A percentile compares a stretch with the other conserved stretches of the same genome.
Evolutionary conservation across 2,888 invertebrate genomes (phyloP).

Genomic region (Drosophila neotestacea): DNA sequence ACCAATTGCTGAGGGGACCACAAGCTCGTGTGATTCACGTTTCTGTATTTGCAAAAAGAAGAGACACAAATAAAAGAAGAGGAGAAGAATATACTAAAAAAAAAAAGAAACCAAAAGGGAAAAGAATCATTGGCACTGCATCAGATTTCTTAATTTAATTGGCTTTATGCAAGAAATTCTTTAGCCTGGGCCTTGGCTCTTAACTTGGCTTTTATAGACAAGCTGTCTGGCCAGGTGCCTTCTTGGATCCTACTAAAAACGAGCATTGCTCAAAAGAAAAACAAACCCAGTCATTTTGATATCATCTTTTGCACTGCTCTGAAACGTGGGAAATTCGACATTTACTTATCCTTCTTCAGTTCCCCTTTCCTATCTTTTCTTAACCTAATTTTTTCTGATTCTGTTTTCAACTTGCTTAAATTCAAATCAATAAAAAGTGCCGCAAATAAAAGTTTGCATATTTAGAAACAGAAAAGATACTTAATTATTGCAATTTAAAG

Average conservation of each 20-base stretch:
- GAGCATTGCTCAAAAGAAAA: constrained; percentile 8
- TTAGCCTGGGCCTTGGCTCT: constrained; percentile 28
- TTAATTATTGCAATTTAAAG: constrained; percentile 41
- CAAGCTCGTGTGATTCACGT: constrained; percentile 59
- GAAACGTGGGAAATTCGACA: constrained; percentile 53
- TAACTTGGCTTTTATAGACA: constrained; percentile 67
- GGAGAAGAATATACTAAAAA: background rate
- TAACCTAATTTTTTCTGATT: constrained; percentile 54
- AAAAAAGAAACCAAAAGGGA: constrained; percentile 23
- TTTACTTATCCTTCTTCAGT: background rate
- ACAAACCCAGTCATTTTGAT: constrained; percentile 31
- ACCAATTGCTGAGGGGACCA: constrained; percentile 65
- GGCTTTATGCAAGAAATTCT: constrained; percentile 80
- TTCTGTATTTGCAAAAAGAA: constrained; percentile 13
- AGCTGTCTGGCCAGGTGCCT: constrained; percentile 73
- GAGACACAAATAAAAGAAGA: background rate
- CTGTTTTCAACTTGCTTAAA: background rate
- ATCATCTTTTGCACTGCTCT: constrained; percentile 24
- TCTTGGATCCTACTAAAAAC: background rate
- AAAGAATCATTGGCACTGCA: constrained; percentile 71
- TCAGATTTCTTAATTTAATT: constrained; percentile 82
- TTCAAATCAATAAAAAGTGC: constrained; percentile 25
- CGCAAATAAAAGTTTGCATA: constrained; percentile 2
- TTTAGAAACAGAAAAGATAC: constrained; percentile 17
- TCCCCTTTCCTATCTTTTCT: constrained; percentile 5